A percentile compares a stretch with the other conserved stretches of the same genome.
phyloP scores from a whole-genome alignment of 2,888 invertebrate genomes.

The Fabriciana adippe region DNA sequence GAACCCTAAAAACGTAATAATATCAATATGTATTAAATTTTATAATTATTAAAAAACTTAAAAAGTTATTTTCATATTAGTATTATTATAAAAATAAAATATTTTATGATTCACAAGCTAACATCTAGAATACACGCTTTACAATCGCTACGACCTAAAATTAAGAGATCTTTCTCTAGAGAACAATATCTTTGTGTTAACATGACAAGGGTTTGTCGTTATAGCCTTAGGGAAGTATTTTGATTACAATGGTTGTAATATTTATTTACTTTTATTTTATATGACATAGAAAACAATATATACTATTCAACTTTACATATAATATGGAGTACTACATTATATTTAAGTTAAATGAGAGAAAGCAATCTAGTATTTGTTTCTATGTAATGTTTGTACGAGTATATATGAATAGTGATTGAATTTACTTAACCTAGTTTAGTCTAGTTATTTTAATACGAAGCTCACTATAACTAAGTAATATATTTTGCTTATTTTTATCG shows the following conservation, averaged over 20 bases:
- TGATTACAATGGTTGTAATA: slow-evolving; percentile 18
- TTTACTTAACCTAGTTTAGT: no score
- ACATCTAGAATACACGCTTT: slow-evolving; percentile 21
- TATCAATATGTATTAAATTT: no score
- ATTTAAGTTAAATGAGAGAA: neutral
- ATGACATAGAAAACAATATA: neutral
- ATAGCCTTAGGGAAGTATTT: slow-evolving; percentile 33
- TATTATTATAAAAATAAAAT: no score
- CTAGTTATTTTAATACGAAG: no score
- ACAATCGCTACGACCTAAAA: slow-evolving; percentile 28
- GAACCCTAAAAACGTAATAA: no score
- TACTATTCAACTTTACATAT: neutral
- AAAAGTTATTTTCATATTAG: no score
- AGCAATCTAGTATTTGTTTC: slow-evolving; percentile 3
- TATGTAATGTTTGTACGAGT: neutral
- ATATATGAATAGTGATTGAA: no score
- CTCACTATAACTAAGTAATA: no score
- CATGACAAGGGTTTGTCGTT: slow-evolving; percentile 41
- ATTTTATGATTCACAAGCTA: slow-evolving; percentile 1
- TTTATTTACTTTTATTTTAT: slow-evolving; percentile 13
- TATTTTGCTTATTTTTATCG: no score
- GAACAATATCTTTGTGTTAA: slow-evolving; percentile 41
- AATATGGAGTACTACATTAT: neutral
- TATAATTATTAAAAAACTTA: no score
- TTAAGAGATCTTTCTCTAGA: slow-evolving; percentile 38